These are phyloP conservation scores for Macrosoma leucophasiata DNA, from an alignment of 2,888 invertebrate genomes.

Conservation along the genomic window DNA sequence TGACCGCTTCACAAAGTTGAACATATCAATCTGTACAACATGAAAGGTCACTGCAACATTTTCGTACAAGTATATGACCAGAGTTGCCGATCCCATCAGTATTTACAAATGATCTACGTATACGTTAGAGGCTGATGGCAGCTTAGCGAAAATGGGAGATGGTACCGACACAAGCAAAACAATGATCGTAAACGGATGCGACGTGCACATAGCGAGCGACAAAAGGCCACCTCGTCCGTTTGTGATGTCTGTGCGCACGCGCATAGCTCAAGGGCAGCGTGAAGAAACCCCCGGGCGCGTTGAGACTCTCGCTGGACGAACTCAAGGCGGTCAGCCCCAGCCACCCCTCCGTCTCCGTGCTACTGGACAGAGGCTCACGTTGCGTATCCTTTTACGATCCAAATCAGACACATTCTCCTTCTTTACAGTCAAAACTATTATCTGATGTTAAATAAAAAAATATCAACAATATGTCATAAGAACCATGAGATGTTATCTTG, in stretches of 20 bases:
- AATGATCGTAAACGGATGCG: slow-evolving; percentile 34
- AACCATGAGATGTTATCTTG: no score
- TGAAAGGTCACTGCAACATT: slow-evolving; percentile 32
- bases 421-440: no score
- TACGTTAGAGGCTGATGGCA: slow-evolving; percentile 9
- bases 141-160: slow-evolving; percentile 22
- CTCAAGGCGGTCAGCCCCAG: slow-evolving; percentile 54
- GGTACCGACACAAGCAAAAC: slow-evolving; percentile 29
- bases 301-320: slow-evolving; percentile 81
- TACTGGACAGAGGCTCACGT: slow-evolving; percentile 48
- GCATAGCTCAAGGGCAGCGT: slow-evolving; percentile 85
- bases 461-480: no score
- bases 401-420: no score
- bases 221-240: slow-evolving; percentile 83
- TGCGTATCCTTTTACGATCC: no score
- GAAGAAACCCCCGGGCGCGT: slow-evolving; percentile 79
- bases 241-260: slow-evolving; percentile 85
- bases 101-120: slow-evolving; percentile 14
- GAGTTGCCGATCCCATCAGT: slow-evolving; percentile 38
- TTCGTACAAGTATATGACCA: slow-evolving; percentile 27
- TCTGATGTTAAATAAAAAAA: no score
- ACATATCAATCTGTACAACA: no score
- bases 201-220: slow-evolving; percentile 57
- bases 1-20: slow-evolving; percentile 2
- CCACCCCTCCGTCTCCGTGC: slow-evolving; percentile 57